These are phyloP conservation scores for Drosophila antonietae DNA, from an alignment of 2,888 invertebrate genomes.

Conservation along the genomic window DNA sequence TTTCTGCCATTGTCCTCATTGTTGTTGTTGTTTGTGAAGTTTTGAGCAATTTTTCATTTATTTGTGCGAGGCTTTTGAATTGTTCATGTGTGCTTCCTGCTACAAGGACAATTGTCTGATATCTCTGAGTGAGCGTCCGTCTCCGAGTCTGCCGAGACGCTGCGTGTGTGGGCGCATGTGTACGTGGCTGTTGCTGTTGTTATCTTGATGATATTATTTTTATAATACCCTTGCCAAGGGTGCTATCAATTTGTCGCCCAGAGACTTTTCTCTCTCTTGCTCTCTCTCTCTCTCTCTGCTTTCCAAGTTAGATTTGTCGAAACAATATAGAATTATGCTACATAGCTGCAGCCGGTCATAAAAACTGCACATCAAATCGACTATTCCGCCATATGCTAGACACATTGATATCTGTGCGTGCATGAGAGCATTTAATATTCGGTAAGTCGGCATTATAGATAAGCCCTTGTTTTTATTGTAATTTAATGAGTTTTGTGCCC, in stretches of 20 bases:
- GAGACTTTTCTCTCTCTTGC: not conserved
- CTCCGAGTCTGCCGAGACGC: not conserved
- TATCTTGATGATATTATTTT: conserved; percentile 21
- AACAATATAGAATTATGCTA: not conserved
- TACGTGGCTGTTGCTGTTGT: not conserved
- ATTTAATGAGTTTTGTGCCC: conserved; percentile 69
- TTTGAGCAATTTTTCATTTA: conserved; percentile 36
- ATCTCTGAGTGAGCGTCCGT: conserved; percentile 4
- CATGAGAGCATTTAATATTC: conserved; percentile 5
- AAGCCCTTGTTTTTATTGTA: conserved; percentile 50
- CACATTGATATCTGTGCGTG: not conserved
- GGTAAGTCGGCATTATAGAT: not conserved
- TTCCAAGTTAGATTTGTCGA: not conserved
- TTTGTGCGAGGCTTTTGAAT: conserved; percentile 27
- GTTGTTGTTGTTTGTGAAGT: conserved; percentile 13
- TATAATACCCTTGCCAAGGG: conserved; percentile 6
- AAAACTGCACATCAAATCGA: not conserved
- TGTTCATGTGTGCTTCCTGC: conserved; percentile 29
- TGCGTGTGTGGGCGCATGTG: conserved; percentile 5
- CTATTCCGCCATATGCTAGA: not conserved
- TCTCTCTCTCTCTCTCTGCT: not conserved
- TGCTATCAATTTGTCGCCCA: conserved; percentile 2
- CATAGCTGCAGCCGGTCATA: not conserved
- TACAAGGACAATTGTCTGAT: conserved; percentile 13
- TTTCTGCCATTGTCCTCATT: conserved; percentile 5